Evolutionary conservation across 2,888 invertebrate species (phyloP).

Genomic region (Stegophylla sp.): DNA sequence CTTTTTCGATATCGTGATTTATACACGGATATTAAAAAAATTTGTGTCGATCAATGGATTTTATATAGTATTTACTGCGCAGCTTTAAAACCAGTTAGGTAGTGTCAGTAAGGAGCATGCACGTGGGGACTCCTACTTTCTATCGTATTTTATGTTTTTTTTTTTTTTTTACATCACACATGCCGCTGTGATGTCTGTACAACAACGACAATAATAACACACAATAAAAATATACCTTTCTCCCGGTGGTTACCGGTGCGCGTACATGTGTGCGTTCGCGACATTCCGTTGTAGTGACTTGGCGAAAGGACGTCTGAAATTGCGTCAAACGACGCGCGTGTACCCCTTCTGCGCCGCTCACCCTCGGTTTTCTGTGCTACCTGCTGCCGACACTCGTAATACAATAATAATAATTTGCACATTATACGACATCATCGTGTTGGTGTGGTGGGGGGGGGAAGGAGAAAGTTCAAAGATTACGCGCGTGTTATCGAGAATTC

Average conservation of each 20-base stretch:
- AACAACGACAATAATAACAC: slow-evolving; percentile 34
- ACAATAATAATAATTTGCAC: not conserved
- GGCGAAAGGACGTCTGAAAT: slow-evolving; percentile 46
- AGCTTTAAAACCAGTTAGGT: slow-evolving; percentile 32
- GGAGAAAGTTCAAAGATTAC: slow-evolving; percentile 6
- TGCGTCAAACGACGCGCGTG: not conserved
- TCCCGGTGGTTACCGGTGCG: not conserved
- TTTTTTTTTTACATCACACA: slow-evolving; percentile 47
- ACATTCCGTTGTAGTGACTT: slow-evolving; percentile 40
- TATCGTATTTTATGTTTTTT: slow-evolving; percentile 15
- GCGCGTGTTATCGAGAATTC: not conserved
- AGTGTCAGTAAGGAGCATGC: not conserved
- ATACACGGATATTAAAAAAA: not conserved
- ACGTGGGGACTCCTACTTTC: slow-evolving; percentile 37
- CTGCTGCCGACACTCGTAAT: not conserved
- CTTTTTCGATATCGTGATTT: too few species aligned
- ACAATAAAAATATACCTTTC: slow-evolving; percentile 39
- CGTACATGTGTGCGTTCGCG: not conserved
- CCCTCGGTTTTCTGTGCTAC: not conserved
- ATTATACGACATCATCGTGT: not conserved
- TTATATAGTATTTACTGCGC: not conserved
- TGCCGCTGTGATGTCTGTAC: not conserved
- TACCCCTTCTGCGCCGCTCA: not conserved
- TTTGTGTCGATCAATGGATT: not conserved
- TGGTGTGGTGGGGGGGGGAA: too few species aligned